Base-by-base conservation (phyloP, 2,113 vertebrate species). In the Corydoras maculifer region DNA sequence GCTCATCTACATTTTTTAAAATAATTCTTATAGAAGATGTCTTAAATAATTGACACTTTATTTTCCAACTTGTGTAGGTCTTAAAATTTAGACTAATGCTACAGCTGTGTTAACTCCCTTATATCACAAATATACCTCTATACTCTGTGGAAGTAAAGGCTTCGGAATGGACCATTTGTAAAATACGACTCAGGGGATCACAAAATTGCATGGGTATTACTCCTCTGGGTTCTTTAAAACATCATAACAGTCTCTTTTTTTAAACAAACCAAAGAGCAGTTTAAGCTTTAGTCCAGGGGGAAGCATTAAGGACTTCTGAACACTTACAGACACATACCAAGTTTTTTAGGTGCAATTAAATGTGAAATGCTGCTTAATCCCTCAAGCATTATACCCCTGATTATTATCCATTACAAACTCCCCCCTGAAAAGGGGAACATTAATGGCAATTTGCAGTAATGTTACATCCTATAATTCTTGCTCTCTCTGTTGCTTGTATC, bases 391-490 rank as follows among this genome's bases (percentile, higher is more conserved):
- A 87, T 88, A 81, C 77, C 77, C 78, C 84, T 84, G 84, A 85
- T 85, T 85, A 87, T 82, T 81, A 81, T 86, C 85, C 85, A 89
- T 90, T 88, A 87, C 85, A 83, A 43, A 83, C 78, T 75, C 50
- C 68, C 30, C 81, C 80, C 77, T 54, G 51, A 78, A 68, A 31
- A 83, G 84, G 80, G 77, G 81, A 86, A 88, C 77, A 87, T 91
- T 89, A 89, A 88, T 89, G 87, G 87, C 86, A 84, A 89, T 92
- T 90, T 93, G 87, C 87, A 84, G 84, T 87, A 87, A 89, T 88
- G 86, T 84, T 82, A 81, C 75, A 69, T 84, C 66, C 91, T 87
- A 87, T 91, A 90, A 90, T 91, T 92, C 92, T 86, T 86, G 83
- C 76, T 83, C 80, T 88, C 80, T 87, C 84, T 88, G 78, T 83